A percentile compares a stretch with the other conserved stretches of the same genome.
Conservation (phyloP, 2,888 invertebrate species). For the Cryptus viduatorius region DNA sequence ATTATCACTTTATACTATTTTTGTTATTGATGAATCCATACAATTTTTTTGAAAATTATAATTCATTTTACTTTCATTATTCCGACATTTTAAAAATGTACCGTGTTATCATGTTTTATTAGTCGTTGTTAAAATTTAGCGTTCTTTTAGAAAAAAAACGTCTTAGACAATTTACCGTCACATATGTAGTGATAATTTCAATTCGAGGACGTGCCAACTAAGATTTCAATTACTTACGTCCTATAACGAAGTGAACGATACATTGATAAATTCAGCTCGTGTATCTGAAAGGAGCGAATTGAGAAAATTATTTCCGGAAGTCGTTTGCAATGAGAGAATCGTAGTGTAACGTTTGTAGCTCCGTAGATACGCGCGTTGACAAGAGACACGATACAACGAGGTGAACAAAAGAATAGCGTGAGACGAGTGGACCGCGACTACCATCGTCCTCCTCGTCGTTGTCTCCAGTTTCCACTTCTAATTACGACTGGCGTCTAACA, state of each 20-base stretch:
- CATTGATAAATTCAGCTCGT: constrained; percentile 17
- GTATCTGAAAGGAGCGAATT: constrained; percentile 30
- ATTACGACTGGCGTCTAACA: constrained; percentile 68
- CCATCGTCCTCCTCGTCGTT: constrained; percentile 24
- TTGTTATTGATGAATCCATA: no score
- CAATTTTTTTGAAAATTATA: no score
- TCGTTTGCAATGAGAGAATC: constrained; percentile 19
- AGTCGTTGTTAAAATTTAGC: no score
- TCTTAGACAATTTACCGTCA: neutral
- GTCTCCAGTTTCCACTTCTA: constrained; percentile 66
- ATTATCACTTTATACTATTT: no score
- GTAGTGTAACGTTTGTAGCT: neutral
- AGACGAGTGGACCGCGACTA: constrained; percentile 26
- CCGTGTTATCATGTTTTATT: no score
- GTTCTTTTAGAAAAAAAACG: no score
- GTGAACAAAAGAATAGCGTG: constrained; percentile 48
- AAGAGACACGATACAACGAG: constrained; percentile 23
- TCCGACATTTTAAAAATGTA: no score
- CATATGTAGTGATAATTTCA: neutral
- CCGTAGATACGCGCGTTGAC: neutral
- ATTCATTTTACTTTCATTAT: no score
- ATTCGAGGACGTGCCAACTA: constrained; percentile 34
- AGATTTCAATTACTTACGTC: constrained; percentile 13
- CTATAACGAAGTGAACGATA: constrained; percentile 23
- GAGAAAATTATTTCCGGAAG: constrained; percentile 48